Base-by-base conservation (phyloP, 2,797 vertebrate species). In the Myotis findleyi region DNA sequence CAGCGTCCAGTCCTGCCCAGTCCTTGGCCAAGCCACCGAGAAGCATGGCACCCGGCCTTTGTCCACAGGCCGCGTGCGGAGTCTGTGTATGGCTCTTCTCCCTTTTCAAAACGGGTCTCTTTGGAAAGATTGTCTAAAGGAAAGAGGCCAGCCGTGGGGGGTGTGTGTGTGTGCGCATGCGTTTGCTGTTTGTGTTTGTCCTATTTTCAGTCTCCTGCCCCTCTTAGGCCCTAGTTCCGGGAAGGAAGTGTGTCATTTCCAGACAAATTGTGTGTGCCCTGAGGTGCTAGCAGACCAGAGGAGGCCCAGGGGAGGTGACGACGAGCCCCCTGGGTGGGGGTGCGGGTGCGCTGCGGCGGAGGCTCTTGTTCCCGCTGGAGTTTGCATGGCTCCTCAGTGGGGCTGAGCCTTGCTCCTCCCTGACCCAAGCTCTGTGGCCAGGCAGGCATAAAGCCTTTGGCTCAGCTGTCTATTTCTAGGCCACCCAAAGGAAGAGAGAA, bases 31-130 rank as follows among this genome's bases (percentile, higher is more conserved):
- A 82, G 55, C n/a, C 64, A 23, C 30, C 2, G 1, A 44, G 36
- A 55, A 76, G 53, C 44, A 10, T 9, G 25, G 17, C 4, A 0
- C 4, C 6, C 0, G 4, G 7, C 4, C 0, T 64, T 51, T 51
- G 69, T 64, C n/a, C 71, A 33, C n/a, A 5, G n/a, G 7, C 7
- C 6, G 0, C 0, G 0, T 1, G 11, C 0, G n/a, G n/a, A 18
- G 44, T 41, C 51, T 66, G 27, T 6, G 5, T 11, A 1, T 0
- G 0, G 6, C 16, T 44, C n/a, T 16, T 71, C 20, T 41, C 27
- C 14, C 49, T 68, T n/a, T n/a, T 51, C 55, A 55, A 33, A 68
- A 51, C 51, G 14, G 2, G 5, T 62, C 59, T 82, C 20, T 79
- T 36, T 13, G 53, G 7, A 94, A 71, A 81, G 11, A 36, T 3